Percentiles rank a stretch among this genome's conserved stretches.
phyloP scores from a whole-genome alignment of 2,888 invertebrate species.

The Chironomus riparius region DNA sequence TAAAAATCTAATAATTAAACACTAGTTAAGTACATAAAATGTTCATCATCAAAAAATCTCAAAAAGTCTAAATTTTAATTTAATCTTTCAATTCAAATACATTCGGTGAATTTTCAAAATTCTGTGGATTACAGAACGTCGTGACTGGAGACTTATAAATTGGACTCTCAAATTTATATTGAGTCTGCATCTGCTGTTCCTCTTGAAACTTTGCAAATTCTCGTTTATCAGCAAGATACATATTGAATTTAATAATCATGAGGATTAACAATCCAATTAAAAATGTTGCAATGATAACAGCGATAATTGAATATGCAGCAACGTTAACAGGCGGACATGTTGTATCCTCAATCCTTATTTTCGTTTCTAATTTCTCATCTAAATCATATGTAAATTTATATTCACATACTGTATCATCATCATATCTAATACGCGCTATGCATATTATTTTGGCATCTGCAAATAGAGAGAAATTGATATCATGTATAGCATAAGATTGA shows the following conservation, averaged over 20 bases:
- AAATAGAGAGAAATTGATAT: conserved; percentile 13
- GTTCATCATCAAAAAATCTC: background rate
- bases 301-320: conserved; percentile 32
- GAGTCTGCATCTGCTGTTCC: conserved; percentile 43
- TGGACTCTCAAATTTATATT: conserved; percentile 46
- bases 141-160: conserved; percentile 54
- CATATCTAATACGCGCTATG: conserved; percentile 34
- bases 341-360: conserved; percentile 34
- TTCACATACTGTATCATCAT: conserved; percentile 37
- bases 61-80: no score
- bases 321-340: conserved; percentile 34
- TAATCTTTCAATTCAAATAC: background rate
- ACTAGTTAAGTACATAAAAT: no score
- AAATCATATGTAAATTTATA: conserved; percentile 36
- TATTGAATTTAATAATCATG: conserved; percentile 40
- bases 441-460: conserved; percentile 33
- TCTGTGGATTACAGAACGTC: conserved; percentile 48
- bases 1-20: no score
- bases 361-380: conserved; percentile 32
- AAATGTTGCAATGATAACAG: conserved; percentile 45
- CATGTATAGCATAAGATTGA: background rate
- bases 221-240: conserved; percentile 45
- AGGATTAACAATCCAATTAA: conserved; percentile 45
- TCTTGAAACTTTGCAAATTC: conserved; percentile 48
- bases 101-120: conserved; percentile 29